Percentiles rank a stretch among this genome's conserved stretches.
Conservation (phyloP, 2,797 vertebrate species). For the Hippopotamyrus pictus region DNA sequence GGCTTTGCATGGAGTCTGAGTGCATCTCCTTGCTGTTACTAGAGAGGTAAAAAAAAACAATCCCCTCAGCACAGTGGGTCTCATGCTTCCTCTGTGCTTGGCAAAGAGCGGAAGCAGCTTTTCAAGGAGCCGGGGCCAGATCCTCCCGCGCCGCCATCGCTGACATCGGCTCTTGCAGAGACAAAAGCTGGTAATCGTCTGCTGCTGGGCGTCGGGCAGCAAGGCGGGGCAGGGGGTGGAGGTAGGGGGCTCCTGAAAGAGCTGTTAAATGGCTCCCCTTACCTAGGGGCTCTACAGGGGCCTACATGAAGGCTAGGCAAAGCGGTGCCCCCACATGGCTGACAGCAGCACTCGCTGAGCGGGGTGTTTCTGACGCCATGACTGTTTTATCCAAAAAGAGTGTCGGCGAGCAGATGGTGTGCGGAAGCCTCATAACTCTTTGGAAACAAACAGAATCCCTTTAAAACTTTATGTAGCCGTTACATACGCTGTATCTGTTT, state of each 20-base stretch:
- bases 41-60: background rate
- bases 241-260: background rate
- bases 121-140: background rate
- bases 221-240: background rate
- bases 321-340: background rate
- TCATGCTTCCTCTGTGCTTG: background rate
- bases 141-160: background rate
- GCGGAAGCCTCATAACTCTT: background rate
- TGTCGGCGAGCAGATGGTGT: background rate
- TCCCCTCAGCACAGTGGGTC: background rate
- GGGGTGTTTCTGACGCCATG: background rate
- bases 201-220: background rate
- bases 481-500: background rate
- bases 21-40: background rate
- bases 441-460: background rate
- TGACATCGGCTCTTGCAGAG: background rate
- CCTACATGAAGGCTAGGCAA: background rate
- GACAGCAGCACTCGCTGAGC: background rate
- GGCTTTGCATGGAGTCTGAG: background rate
- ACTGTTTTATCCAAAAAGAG: background rate
- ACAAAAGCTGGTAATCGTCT: slow-evolving; percentile 4
- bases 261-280: background rate
- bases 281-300: background rate
- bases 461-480: background rate
- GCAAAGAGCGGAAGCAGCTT: background rate